These are phyloP conservation scores for Danio choprae DNA, from an alignment of 2,797 vertebrate species.

Conservation along the genomic window DNA sequence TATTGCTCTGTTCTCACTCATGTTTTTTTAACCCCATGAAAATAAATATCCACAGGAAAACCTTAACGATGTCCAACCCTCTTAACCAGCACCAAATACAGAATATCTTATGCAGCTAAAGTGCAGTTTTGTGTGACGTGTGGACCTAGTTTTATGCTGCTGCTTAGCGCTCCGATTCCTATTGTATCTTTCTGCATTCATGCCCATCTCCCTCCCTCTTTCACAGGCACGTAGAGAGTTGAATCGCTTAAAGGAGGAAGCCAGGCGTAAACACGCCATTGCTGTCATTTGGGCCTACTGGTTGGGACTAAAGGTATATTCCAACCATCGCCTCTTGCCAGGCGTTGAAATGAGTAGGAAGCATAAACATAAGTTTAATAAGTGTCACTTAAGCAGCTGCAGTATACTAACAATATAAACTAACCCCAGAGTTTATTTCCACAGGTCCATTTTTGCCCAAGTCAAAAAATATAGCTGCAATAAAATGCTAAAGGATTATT, in stretches of 20 bases:
- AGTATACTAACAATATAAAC: constrained; percentile 19
- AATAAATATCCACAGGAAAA: constrained; percentile 25
- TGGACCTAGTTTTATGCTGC: constrained; percentile 52
- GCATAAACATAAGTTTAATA: constrained; percentile 35
- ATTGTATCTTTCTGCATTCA: constrained; percentile 26
- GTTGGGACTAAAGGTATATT: constrained; percentile 99
- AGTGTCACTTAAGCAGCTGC: constrained; percentile 17
- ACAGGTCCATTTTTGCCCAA: background rate
- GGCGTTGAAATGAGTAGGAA: constrained; percentile 39
- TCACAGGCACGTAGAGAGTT: constrained; percentile 98
- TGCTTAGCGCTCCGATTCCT: constrained; percentile 60
- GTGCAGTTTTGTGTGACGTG: constrained; percentile 46
- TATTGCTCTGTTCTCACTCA: constrained; percentile 41
- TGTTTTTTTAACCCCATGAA: constrained; percentile 35
- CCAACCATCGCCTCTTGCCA: constrained; percentile 60
- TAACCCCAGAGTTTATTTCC: constrained; percentile 5
- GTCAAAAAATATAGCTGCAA: too few species aligned
- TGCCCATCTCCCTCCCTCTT: constrained; percentile 62
- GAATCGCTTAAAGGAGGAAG: constrained; percentile 97
- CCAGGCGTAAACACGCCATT: constrained; percentile 97
- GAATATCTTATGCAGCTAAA: background rate
- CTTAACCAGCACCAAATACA: constrained; percentile 9
- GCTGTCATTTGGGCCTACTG: constrained; percentile 99
- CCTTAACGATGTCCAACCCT: constrained; percentile 5
- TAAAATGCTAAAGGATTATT: too few species aligned